Evolutionary conservation across 2,113 vertebrate genomes (phyloP).

Genomic region (Nipponia nippon): DNA sequence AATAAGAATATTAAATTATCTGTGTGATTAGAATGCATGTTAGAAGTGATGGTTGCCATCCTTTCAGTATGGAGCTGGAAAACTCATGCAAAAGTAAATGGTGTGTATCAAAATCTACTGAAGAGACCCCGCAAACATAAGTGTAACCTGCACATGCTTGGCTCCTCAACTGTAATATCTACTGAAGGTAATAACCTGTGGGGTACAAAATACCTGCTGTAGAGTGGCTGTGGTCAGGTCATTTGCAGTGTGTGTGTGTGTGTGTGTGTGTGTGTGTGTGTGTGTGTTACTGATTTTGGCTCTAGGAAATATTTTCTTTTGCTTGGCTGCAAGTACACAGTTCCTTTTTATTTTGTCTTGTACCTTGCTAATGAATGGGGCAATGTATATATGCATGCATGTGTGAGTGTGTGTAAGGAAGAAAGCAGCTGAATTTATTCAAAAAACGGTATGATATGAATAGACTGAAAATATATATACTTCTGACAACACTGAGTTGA

Average conservation of each 20-base stretch:
- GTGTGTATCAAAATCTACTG: not conserved
- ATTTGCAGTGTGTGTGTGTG: not conserved
- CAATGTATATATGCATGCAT: not conserved
- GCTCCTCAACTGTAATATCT: not conserved
- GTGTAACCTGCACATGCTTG: not conserved
- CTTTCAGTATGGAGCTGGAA: not conserved
- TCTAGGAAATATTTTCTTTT: slow-evolving; percentile 41
- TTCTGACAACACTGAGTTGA: not conserved
- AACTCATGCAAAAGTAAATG: not conserved
- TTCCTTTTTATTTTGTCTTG: not conserved
- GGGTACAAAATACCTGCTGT: not conserved
- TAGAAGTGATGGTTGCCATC: not conserved
- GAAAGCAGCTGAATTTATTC: not conserved
- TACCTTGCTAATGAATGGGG: not conserved
- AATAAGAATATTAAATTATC: not conserved
- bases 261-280: not conserved
- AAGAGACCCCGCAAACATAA: not conserved
- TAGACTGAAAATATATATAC: not conserved
- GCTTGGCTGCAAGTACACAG: slow-evolving; percentile 19
- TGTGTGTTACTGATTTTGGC: slow-evolving; percentile 30
- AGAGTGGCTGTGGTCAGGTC: not conserved
- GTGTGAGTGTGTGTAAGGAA: not conserved
- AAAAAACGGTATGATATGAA: not conserved
- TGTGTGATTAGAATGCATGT: not conserved
- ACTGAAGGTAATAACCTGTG: not conserved